Evolutionary conservation across 2,797 vertebrate species (phyloP).

Genomic region (Xyrichtys novacula): DNA sequence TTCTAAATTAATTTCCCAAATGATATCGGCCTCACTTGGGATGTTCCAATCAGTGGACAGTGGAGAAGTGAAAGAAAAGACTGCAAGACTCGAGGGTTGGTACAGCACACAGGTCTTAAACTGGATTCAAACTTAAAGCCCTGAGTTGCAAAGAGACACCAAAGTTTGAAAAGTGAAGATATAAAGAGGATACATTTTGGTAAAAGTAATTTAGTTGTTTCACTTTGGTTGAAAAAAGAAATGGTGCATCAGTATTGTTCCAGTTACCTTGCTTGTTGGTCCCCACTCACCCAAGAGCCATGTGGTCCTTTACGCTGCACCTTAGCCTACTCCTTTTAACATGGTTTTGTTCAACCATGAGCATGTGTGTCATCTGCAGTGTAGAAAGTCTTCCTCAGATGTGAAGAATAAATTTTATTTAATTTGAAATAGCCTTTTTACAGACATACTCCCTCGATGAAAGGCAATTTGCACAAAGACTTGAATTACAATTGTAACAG

Average conservation of each 20-base stretch:
- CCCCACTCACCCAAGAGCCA: no score
- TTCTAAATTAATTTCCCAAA: slow-evolving; percentile 22
- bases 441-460: slow-evolving; percentile 29
- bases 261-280: no score
- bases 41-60: slow-evolving; percentile 6
- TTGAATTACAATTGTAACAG: background rate
- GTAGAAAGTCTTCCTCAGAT: no score
- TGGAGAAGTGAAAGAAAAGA: background rate
- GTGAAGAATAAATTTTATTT: no score
- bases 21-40: slow-evolving; percentile 24
- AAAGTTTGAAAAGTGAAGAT: background rate
- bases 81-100: background rate
- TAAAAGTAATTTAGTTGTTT: background rate
- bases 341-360: no score
- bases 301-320: no score
- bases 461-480: slow-evolving; percentile 1
- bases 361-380: no score
- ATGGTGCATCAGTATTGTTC: background rate
- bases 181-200: background rate
- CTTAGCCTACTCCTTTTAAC: no score
- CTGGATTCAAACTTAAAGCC: background rate
- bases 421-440: background rate
- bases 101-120: no score
- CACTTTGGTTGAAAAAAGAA: background rate
- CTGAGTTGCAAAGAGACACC: no score